Conservation (phyloP, 2,888 invertebrate species). For the Agrochola lota region DNA sequence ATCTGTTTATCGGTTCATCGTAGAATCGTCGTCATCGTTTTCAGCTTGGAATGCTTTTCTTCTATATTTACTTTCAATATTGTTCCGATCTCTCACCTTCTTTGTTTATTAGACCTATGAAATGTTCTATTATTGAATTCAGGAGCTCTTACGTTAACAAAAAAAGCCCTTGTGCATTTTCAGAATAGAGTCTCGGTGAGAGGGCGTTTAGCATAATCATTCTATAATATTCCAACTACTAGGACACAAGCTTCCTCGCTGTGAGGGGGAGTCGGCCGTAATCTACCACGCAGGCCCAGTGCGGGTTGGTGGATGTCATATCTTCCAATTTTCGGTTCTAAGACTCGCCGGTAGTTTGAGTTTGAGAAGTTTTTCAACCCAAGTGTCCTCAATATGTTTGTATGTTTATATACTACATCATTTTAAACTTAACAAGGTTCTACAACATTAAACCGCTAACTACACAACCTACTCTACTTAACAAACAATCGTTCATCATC, state of each 20-base stretch:
- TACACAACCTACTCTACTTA: slow-evolving; percentile 17
- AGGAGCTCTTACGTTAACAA: too few relatives aligned
- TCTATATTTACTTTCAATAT: not conserved
- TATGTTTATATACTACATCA: not conserved
- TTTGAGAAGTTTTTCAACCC: not conserved
- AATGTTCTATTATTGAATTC: not conserved
- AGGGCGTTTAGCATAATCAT: not conserved
- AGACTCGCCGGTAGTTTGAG: not conserved
- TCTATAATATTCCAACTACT: not conserved
- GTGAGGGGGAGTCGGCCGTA: not conserved
- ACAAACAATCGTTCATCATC: slow-evolving; percentile 45
- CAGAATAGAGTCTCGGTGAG: not conserved
- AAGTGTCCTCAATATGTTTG: not conserved
- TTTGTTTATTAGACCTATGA: not conserved
- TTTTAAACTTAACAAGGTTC: slow-evolving; percentile 22
- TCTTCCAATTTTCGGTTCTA: too few relatives aligned
- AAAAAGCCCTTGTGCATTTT: not conserved
- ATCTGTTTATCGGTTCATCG: not conserved
- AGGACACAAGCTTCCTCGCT: too few relatives aligned
- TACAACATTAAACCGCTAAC: slow-evolving; percentile 27
- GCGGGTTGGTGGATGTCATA: not conserved
- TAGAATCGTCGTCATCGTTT: not conserved
- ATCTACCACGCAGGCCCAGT: not conserved
- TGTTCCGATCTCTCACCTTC: not conserved
- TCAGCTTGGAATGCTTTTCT: not conserved